A percentile compares a stretch with the other conserved stretches of the same genome.
Conservation (phyloP, 2,113 vertebrate genomes). For the Vidua macroura region DNA sequence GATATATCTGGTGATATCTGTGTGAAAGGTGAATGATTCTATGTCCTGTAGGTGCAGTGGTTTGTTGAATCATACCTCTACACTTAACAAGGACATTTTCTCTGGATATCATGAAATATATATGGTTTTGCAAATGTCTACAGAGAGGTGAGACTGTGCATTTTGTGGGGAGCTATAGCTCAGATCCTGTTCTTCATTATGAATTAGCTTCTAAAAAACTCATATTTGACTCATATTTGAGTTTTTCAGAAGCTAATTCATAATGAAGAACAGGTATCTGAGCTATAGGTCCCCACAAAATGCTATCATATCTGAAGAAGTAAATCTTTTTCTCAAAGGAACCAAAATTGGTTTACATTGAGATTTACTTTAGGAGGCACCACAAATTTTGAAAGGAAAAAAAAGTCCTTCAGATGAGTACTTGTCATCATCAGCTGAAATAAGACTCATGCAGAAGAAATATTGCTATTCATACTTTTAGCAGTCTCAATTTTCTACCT, state of each 20-base stretch:
- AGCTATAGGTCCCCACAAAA: not conserved
- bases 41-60: not conserved
- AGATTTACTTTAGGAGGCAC: not conserved
- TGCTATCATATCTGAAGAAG: not conserved
- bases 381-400: not conserved
- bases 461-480: not conserved
- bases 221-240: not conserved
- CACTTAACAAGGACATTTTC: not conserved
- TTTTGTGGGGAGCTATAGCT: too few relatives aligned
- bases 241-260: not conserved
- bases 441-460: not conserved
- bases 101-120: not conserved
- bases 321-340: not conserved
- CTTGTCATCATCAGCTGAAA: not conserved
- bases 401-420: not conserved
- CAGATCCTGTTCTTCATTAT: too few relatives aligned
- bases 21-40: not conserved
- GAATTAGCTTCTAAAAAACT: not conserved
- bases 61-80: not conserved
- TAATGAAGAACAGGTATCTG: not conserved
- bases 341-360: not conserved
- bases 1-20: not conserved
- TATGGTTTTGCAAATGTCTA: not conserved
- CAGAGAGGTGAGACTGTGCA: not conserved
- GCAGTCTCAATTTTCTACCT: not conserved